Evolutionary conservation across 2,113 vertebrate genomes (phyloP).

Genomic region (Semnopithecus entellus): DNA sequence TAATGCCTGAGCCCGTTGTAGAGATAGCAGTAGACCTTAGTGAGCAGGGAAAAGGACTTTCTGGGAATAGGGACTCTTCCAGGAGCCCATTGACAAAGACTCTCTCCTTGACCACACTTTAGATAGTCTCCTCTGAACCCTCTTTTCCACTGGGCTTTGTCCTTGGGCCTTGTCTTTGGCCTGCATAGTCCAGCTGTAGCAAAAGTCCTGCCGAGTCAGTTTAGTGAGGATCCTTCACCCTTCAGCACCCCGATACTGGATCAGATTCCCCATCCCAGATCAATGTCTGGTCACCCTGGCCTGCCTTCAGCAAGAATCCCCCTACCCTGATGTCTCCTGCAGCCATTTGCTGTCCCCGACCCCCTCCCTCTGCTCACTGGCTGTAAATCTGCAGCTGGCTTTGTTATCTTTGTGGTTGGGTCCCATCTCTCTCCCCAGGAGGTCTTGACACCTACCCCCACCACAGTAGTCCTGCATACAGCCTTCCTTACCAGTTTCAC

Average conservation of each 20-base stretch:
- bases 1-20: background rate
- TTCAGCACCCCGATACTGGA: rapidly evolving
- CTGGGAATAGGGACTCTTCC: background rate
- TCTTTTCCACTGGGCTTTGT: background rate
- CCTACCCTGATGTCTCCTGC: background rate
- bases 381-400: background rate
- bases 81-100: background rate
- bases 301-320: background rate
- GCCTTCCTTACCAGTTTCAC: background rate
- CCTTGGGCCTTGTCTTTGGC: background rate
- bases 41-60: background rate
- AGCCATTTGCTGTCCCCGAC: background rate
- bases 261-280: background rate
- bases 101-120: background rate
- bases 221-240: background rate
- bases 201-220: background rate
- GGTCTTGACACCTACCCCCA: background rate
- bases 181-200: background rate
- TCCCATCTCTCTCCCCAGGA: background rate
- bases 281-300: background rate
- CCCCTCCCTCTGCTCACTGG: background rate
- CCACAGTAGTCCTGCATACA: background rate
- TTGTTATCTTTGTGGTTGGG: background rate
- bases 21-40: background rate
- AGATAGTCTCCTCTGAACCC: background rate